Percentiles rank a stretch among this genome's conserved stretches.
Conservation (phyloP, 2,888 invertebrate species). For the Smittia sp. region DNA sequence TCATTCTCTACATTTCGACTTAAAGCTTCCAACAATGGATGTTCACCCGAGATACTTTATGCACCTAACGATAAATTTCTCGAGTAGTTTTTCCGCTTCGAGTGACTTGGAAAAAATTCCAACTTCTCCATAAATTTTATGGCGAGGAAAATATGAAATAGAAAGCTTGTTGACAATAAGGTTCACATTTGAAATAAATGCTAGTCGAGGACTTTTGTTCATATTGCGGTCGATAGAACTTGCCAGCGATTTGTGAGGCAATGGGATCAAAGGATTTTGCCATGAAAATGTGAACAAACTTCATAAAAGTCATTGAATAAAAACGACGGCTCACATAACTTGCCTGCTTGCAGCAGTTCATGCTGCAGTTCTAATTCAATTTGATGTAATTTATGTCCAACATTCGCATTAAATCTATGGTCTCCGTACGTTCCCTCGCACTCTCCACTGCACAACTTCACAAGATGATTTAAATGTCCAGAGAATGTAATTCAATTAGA, state of each 20-base stretch:
- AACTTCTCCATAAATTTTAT: neutral
- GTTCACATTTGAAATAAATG: constrained; percentile 16
- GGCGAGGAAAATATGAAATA: constrained; percentile 20
- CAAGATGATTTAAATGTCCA: constrained; percentile 28
- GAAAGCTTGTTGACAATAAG: constrained; percentile 8
- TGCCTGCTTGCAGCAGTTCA: neutral
- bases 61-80: constrained; percentile 11
- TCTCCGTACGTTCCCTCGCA: neutral
- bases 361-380: constrained; percentile 16
- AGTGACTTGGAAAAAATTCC: neutral
- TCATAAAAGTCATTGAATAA: constrained; percentile 8
- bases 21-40: neutral
- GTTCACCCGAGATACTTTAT: neutral
- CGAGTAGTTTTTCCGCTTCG: neutral
- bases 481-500: constrained; percentile 18
- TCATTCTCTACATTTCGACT: neutral
- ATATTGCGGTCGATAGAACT: neutral
- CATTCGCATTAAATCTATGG: neutral
- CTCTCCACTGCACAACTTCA: constrained; percentile 6
- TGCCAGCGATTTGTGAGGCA: neutral
- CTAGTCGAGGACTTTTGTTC: neutral
- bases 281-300: constrained; percentile 10
- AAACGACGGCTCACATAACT: neutral
- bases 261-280: constrained; percentile 20
- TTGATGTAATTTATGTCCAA: constrained; percentile 12